Evolutionary conservation across 1,140 invertebrate species (phyloP), one percentile per base, ranked within the genome.

Genomic region (Drosophila sp.): DNA sequence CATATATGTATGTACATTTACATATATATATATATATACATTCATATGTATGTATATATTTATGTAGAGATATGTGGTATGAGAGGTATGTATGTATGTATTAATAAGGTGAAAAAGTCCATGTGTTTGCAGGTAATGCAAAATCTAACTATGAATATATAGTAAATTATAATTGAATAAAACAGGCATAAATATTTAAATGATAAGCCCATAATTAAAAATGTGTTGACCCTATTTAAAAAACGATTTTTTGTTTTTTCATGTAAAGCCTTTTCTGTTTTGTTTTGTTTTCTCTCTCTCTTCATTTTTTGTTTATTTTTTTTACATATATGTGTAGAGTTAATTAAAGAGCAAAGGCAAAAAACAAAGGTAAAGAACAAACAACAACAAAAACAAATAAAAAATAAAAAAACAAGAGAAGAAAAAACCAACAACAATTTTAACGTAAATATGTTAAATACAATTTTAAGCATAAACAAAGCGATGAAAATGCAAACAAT

Each of bases 71-170:
- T 27, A 27, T 50, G 7, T 50, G 10, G 8, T 6, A 50, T 47
- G 10, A 50, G 23, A 10, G 47, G 69, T 80, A 72, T 80, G 64
- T 68, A 61, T 70, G 32, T 64, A 60, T 66, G 32, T 67, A 67
- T 60, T 66, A 73, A 66, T 81, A 81, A 81, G 79, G 79, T 80
- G 79, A 81, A 80, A 76, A 81, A 60, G 79, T 81, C 79, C 79
- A 81, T 80, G 78, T 50, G 44, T 50, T 80, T 80, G 74, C 72
- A 80, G 44, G 44, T 23, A 27, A 74, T 63, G 77, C 72, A 67
- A 80, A 70, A 56, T 54, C 17, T 27, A 78, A 75, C 79, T 80
- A 72, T 76, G 65, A 75, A 64, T 80, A 72, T 68, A 73, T 63
- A 70, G 73, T 67, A 35, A 66, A 78, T 77, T 78, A 78, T 74